Evolutionary conservation across 2,888 invertebrate species (phyloP), one percentile per base, ranked within the genome.

Genomic region (Phortica okadai): DNA sequence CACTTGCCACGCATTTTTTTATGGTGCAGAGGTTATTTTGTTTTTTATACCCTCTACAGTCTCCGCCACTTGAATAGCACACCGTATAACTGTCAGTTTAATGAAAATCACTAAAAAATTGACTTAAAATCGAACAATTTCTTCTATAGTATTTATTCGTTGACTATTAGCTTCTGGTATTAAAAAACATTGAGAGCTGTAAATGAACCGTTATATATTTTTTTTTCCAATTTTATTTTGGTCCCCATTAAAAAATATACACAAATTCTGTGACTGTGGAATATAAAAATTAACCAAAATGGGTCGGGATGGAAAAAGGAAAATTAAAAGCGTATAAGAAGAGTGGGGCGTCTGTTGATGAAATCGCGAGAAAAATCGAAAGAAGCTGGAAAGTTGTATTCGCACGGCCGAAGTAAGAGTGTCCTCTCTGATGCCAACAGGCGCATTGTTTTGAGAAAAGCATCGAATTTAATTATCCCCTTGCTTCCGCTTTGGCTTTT

Each of bases 281-380:
- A 21, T 56, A 44, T 58, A 2, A 66, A 41, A 66, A 41, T 41
- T 41, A 14, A 66, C 41, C 2, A 66, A 66, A 66, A 66, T 62
- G 25, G 42, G 66, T 66, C 66, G 66, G 7, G 66, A 41, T 41
- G 66, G 66, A 66, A 41, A 66, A 66, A 42, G 66, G 10, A 3
- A 66, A 66, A 66, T 14, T 66, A 66, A 41, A 66, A 41, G 66
- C 45, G 6, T 45, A 45, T 45, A 45, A 8, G 45, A 10, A 45
- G 7, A 45, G 45, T 45, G 45, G 45, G 6, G 10, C 10, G n/a
- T 58, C 16, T 58, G 6, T 58, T n/a, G 58, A 0, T 58, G n/a
- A 50, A 50, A 50, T 7, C 50, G 11, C 7, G 11, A 50, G 11
- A 50, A 50, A 50, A 50, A 50, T 50, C 50, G 50, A 50, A 50